These are phyloP conservation scores for Paradisaea rubra DNA, from an alignment of 2,113 vertebrate genomes.

Conservation along the genomic window DNA sequence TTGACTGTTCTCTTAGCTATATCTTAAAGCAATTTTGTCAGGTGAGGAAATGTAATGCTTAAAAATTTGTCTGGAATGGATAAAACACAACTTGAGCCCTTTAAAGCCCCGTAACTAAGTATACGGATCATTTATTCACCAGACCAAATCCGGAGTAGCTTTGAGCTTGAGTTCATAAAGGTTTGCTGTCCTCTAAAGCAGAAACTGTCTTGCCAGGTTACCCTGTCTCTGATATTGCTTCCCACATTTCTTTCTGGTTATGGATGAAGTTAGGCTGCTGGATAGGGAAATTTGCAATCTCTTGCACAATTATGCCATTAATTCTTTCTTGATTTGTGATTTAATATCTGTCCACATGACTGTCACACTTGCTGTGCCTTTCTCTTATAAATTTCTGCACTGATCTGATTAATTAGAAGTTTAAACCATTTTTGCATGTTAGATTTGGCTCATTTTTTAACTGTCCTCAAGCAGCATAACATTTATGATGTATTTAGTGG, in stretches of 20 bases:
- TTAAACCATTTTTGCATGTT: neutral
- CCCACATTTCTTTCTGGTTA: neutral
- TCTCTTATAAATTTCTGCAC: neutral
- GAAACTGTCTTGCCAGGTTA: neutral
- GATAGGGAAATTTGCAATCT: neutral
- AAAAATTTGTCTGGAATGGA: neutral
- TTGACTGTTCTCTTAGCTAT: neutral
- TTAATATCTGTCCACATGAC: neutral
- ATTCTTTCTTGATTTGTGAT: neutral
- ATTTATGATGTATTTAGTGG: neutral
- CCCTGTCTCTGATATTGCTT: neutral
- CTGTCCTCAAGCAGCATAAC: neutral
- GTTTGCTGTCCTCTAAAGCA: neutral
- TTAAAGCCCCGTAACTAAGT: neutral
- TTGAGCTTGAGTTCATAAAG: neutral
- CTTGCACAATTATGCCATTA: neutral
- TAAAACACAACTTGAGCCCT: neutral
- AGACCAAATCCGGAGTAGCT: neutral
- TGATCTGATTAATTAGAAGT: neutral
- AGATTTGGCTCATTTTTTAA: neutral
- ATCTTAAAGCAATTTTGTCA: neutral
- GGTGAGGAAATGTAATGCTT: neutral
- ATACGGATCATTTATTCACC: neutral
- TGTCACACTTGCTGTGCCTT: neutral
- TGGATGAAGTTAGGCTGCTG: neutral